These are phyloP conservation scores for Colius striatus DNA, from an alignment of 2,113 vertebrate species.

Conservation along the genomic window DNA sequence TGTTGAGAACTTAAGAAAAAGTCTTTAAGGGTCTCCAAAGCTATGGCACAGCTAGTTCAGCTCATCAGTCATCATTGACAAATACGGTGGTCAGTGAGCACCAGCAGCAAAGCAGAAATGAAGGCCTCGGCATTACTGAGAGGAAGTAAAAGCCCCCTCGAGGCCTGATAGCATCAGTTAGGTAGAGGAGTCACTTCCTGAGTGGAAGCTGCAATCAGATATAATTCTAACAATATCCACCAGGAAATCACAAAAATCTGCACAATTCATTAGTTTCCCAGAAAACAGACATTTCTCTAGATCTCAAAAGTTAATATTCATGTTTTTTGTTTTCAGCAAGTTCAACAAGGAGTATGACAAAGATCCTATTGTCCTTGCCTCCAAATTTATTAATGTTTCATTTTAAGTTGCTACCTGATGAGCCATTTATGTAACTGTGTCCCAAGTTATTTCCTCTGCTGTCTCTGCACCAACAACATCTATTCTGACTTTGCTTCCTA, in stretches of 20 bases:
- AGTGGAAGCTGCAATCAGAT: conserved; percentile 49
- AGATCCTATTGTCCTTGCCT: conserved; percentile 20
- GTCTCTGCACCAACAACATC: conserved; percentile 14
- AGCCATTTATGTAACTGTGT: not conserved
- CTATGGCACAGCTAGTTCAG: not conserved
- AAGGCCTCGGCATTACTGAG: not conserved
- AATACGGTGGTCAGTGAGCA: not conserved
- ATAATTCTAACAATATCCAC: conserved; percentile 15
- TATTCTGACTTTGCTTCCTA: conserved; percentile 50
- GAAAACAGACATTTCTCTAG: not conserved
- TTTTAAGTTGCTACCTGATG: not conserved
- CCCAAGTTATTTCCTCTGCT: conserved; percentile 32
- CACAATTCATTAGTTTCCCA: not conserved
- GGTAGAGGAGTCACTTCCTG: conserved; percentile 15
- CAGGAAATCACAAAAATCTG: conserved; percentile 39
- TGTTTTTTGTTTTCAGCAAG: not conserved
- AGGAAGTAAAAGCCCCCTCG: not conserved
- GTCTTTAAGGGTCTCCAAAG: not conserved
- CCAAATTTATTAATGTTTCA: not conserved
- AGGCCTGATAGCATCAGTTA: not conserved
- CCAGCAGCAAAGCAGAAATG: not conserved
- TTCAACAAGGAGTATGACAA: not conserved
- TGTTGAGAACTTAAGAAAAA: not conserved
- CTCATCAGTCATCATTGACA: not conserved
- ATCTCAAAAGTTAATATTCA: not conserved